A percentile compares a stretch with the other conserved stretches of the same genome.
phyloP scores from a whole-genome alignment of 2,888 invertebrate species.

The Cheilosia vulpina region DNA sequence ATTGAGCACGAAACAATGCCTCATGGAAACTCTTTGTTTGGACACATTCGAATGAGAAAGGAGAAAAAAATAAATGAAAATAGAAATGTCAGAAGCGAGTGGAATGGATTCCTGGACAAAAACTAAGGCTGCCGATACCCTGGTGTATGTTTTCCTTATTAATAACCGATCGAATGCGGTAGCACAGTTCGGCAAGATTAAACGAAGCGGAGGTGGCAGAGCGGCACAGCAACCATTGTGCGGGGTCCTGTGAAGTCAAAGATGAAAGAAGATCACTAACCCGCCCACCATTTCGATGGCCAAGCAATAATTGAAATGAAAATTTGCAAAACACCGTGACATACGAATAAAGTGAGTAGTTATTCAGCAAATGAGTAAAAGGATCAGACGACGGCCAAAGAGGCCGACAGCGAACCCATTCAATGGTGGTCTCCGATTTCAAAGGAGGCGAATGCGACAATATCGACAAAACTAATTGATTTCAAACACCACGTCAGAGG shows the following conservation, averaged over 20 bases:
- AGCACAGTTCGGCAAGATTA: slow-evolving; percentile 80
- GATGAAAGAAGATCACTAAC: slow-evolving; percentile 80
- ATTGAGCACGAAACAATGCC: slow-evolving; percentile 74
- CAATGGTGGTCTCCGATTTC: slow-evolving; percentile 69
- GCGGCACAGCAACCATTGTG: slow-evolving; percentile 56
- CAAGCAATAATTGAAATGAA: slow-evolving; percentile 80
- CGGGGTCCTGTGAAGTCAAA: slow-evolving; percentile 72
- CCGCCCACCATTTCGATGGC: slow-evolving; percentile 71
- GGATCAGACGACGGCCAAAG: slow-evolving; percentile 60
- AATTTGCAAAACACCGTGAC: slow-evolving; percentile 79
- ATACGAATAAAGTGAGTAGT: slow-evolving; percentile 66
- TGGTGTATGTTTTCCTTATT: slow-evolving; percentile 67
- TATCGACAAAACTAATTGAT: slow-evolving; percentile 84
- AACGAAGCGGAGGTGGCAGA: slow-evolving; percentile 77
- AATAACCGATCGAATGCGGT: slow-evolving; percentile 76
- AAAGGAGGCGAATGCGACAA: slow-evolving; percentile 81
- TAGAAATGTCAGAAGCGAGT: slow-evolving; percentile 35
- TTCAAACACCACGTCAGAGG: slow-evolving; percentile 79
- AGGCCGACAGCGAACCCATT: slow-evolving; percentile 46
- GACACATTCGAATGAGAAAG: slow-evolving; percentile 73
- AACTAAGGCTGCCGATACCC: slow-evolving; percentile 37
- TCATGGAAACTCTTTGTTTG: slow-evolving; percentile 71
- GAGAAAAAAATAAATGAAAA: slow-evolving; percentile 48
- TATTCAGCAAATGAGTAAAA: slow-evolving; percentile 67
- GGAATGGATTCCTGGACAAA: slow-evolving; percentile 45